A percentile compares a stretch with the other conserved stretches of the same genome.
Evolutionary conservation across 2,797 vertebrate species (phyloP).

Genomic region (Chrosomus eos): DNA sequence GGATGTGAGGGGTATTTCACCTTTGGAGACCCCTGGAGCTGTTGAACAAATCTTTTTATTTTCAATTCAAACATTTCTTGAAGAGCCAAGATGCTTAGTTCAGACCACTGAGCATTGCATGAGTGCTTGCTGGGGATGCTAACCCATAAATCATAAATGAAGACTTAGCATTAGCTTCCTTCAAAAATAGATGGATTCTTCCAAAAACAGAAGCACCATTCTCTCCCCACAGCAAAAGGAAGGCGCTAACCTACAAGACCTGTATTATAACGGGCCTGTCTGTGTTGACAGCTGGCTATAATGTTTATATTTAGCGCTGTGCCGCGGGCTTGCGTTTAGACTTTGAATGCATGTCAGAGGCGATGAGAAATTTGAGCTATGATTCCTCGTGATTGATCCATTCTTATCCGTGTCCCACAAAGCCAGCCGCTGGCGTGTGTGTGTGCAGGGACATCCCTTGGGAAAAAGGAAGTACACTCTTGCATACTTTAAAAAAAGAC

Average conservation of each 20-base stretch:
- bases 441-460: background rate
- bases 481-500: background rate
- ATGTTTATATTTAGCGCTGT: slow-evolving; percentile 55
- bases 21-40: slow-evolving; percentile 26
- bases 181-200: slow-evolving; percentile 35
- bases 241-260: slow-evolving; percentile 3
- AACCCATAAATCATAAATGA: slow-evolving; percentile 40
- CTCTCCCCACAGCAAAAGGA: background rate
- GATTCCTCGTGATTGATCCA: slow-evolving; percentile 33
- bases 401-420: background rate
- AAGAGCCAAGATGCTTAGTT: slow-evolving; percentile 28
- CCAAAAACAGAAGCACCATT: slow-evolving; percentile 17
- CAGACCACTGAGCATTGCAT: slow-evolving; percentile 29
- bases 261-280: slow-evolving; percentile 8
- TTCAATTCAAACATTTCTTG: slow-evolving; percentile 29
- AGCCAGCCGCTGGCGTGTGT: background rate
- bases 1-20: slow-evolving; percentile 16
- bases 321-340: slow-evolving; percentile 43
- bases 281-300: slow-evolving; percentile 53
- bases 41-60: slow-evolving; percentile 35
- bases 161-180: slow-evolving; percentile 35
- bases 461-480: background rate
- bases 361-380: slow-evolving; percentile 38
- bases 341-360: slow-evolving; percentile 42
- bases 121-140: slow-evolving; percentile 37